Base-by-base conservation (phyloP, 1,140 invertebrate genomes). In the Pseudomyrmex sp. region DNA sequence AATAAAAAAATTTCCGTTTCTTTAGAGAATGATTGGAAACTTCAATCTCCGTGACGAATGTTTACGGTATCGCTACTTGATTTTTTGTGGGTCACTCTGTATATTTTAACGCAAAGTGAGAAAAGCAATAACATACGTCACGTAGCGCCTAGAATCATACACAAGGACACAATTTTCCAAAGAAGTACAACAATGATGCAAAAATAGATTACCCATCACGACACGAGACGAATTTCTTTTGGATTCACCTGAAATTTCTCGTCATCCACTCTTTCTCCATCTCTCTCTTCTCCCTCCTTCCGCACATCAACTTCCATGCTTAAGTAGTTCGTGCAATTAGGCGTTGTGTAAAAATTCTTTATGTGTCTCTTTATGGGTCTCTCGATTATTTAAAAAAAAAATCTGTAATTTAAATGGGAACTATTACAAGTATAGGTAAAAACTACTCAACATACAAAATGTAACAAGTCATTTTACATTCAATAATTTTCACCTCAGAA, bases 161-260 rank as follows among this genome's bases (percentile, higher is more conserved):
- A 86, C 85, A 83, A 90, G n/a, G 80, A 91, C 90, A 93, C 88
- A 90, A 91, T 92, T 92, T 90, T 85, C 87, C 92, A 92, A 93
- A 80, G 80, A 92, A 35, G 35, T 85, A 90, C 90, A 92, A 93
- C 80, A 93, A 88, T 91, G 90, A 93, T 93, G 91, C 89, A 92
- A 93, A 92, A 92, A 92, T 92, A 92, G 87, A 91, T 90, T 84
- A 85, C 79, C 52, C 61, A 18, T 85, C 23, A 62, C 58, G 58
- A 85, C 46, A 68, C 46, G n/a, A 79, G 86, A 74, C 58, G 75
- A 88, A 83, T 52, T 50, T 70, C 52, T 59, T 54, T 5, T 59
- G 35, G 23, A 59, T 48, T 72, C 44, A 46, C 12, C 15, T 50
- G 76, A 80, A 79, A 80, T 59, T 59, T 80, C 44, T 70, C 50